These are phyloP conservation scores for Scaptomyza montana DNA, from an alignment of 1,140 invertebrate genomes.

Conservation along the genomic window DNA sequence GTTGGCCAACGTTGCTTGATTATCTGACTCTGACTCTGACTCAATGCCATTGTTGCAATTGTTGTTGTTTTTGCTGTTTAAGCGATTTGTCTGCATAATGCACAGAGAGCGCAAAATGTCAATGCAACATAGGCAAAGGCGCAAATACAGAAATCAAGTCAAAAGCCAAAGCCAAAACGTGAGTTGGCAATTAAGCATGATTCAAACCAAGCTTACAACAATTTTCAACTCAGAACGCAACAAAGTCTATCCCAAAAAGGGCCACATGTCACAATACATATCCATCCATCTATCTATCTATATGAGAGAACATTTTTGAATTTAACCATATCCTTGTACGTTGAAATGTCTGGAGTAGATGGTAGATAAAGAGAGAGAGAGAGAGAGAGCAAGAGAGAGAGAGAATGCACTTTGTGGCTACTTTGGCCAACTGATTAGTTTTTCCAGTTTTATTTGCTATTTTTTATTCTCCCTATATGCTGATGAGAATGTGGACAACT, in stretches of 20 bases:
- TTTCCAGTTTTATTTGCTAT: conserved; percentile 24
- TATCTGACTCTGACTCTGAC: conserved; percentile 47
- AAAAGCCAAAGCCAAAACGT: conserved; percentile 69
- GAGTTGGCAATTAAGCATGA: conserved; percentile 77
- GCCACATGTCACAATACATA: conserved; percentile 27
- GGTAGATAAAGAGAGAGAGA: background rate
- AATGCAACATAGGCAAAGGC: conserved; percentile 36
- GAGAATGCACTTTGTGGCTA: conserved; percentile 25
- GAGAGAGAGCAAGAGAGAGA: background rate
- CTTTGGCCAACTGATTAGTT: conserved; percentile 44
- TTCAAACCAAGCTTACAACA: conserved; percentile 27
- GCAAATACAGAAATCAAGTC: conserved; percentile 56
- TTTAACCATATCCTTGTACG: conserved; percentile 29
- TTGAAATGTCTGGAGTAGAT: conserved; percentile 1
- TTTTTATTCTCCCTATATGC: conserved; percentile 25
- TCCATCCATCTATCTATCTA: conserved; percentile 5
- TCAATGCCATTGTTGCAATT: conserved; percentile 68
- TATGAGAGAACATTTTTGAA: conserved; percentile 14
- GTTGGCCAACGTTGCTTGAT: conserved; percentile 64
- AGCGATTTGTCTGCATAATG: conserved; percentile 74
- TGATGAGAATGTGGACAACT: conserved; percentile 41
- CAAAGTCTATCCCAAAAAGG: conserved; percentile 21
- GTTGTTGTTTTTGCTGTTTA: too few species aligned
- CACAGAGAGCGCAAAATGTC: conserved; percentile 45
- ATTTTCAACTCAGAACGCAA: conserved; percentile 12